Evolutionary conservation across 2,797 vertebrate species (phyloP).

Genomic region (Molossus alvarezi): DNA sequence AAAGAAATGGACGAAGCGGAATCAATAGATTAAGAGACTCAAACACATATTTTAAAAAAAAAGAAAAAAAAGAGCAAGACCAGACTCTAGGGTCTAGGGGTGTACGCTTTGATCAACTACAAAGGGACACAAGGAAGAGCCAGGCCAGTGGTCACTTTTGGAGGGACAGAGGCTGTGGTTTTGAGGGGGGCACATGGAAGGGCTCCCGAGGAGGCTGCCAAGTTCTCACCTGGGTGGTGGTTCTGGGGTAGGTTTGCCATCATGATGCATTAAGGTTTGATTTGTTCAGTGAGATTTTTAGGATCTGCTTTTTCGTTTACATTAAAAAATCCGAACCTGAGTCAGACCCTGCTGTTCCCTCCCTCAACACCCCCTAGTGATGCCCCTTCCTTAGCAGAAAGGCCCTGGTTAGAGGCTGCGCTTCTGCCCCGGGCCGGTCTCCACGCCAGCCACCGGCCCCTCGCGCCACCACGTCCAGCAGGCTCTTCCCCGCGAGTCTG

Average conservation of each 20-base stretch:
- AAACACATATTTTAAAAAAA: not conserved
- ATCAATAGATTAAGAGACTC: not conserved
- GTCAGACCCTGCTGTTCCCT: not conserved
- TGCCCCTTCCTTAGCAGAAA: not conserved
- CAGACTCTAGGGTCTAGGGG: not conserved
- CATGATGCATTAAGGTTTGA: not conserved
- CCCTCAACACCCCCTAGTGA: too few relatives aligned
- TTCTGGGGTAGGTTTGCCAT: not conserved
- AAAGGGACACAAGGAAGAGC: not conserved
- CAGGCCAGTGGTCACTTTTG: fast-evolving
- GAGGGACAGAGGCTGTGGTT: not conserved
- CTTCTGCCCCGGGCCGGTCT: too few relatives aligned
- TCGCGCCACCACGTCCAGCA: not conserved
- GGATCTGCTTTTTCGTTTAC: not conserved
- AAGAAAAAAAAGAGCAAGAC: not conserved
- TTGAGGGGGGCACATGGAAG: not conserved
- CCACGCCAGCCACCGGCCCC: not conserved
- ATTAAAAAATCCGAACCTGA: not conserved
- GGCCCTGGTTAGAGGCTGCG: not conserved
- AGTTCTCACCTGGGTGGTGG: not conserved
- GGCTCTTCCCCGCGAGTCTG: fast-evolving
- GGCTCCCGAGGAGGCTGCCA: not conserved
- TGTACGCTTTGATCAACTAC: fast-evolving
- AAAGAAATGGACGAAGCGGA: not conserved
- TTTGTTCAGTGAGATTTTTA: not conserved